phyloP scores from a whole-genome alignment of 2,797 vertebrate species.

The Anguilla anguilla region DNA sequence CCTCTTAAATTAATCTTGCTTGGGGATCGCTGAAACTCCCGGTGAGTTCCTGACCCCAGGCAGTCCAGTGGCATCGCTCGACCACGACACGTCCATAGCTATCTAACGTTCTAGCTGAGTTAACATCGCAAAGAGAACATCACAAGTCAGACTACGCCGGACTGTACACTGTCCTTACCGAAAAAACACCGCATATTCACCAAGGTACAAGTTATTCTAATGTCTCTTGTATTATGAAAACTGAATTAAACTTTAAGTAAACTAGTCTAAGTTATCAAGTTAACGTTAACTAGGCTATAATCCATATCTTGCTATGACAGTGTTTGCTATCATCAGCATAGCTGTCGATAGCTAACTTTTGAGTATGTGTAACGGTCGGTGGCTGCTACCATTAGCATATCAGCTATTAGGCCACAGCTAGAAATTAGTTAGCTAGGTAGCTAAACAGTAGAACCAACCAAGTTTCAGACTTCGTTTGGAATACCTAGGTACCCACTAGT shows the following conservation, averaged over 20 bases:
- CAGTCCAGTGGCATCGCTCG: not conserved
- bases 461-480: too few species aligned
- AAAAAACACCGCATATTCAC: not conserved
- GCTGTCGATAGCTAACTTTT: not conserved
- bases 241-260: not conserved
- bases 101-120: not conserved
- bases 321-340: not conserved
- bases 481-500: not conserved
- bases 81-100: slow-evolving; percentile 30
- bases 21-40: slow-evolving; percentile 30
- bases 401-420: not conserved
- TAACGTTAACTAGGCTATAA: not conserved
- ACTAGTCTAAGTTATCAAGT: not conserved
- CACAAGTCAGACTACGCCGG: not conserved
- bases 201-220: not conserved
- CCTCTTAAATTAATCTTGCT: slow-evolving; percentile 32
- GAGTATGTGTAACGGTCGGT: not conserved
- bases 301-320: too few species aligned
- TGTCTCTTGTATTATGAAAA: not conserved
- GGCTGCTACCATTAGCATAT: not conserved
- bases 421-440: not conserved
- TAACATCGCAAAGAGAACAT: not conserved
- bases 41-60: slow-evolving; percentile 36
- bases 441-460: not conserved
- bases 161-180: not conserved